phyloP scores from a whole-genome alignment of 2,888 invertebrate genomes.

The Cheilosia soror region DNA sequence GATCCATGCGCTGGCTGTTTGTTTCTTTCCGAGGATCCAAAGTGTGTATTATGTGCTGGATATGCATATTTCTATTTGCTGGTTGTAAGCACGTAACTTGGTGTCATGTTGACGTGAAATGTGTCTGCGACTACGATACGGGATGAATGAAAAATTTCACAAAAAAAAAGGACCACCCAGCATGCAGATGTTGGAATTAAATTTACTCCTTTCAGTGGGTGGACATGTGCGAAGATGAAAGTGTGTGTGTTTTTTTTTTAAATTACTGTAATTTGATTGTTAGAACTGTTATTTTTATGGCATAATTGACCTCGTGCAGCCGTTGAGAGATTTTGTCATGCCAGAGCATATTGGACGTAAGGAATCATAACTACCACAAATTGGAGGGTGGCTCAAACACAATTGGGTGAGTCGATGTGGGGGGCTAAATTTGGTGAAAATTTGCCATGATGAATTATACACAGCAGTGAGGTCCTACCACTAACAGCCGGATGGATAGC shows the following conservation, averaged over 20 bases:
- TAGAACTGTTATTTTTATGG: constrained; percentile 20
- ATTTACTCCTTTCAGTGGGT: constrained; percentile 37
- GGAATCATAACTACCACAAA: constrained; percentile 33
- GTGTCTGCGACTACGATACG: constrained; percentile 42
- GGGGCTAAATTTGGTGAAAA: constrained; percentile 31
- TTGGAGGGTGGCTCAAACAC: constrained; percentile 29
- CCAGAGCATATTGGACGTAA: background rate
- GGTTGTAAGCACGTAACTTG: constrained; percentile 58
- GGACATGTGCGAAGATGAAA: constrained; percentile 1
- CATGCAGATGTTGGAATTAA: constrained; percentile 44
- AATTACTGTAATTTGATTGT: constrained; percentile 46
- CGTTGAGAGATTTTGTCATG: background rate
- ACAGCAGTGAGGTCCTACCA: constrained; percentile 42
- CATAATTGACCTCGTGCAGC: constrained; percentile 6
- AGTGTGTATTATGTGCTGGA: background rate
- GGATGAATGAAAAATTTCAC: constrained; percentile 30
- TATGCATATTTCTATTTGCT: constrained; percentile 26
- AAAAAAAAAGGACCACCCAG: background rate
- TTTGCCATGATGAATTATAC: constrained; percentile 61
- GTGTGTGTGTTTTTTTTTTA: background rate
- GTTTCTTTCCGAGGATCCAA: constrained; percentile 4
- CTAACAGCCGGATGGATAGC: constrained; percentile 49
- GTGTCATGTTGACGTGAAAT: constrained; percentile 62
- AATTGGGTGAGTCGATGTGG: background rate
- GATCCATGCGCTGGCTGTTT: background rate